phyloP scores from a whole-genome alignment of 1,140 invertebrate genomes.

The Tachypleus tridentatus region DNA sequence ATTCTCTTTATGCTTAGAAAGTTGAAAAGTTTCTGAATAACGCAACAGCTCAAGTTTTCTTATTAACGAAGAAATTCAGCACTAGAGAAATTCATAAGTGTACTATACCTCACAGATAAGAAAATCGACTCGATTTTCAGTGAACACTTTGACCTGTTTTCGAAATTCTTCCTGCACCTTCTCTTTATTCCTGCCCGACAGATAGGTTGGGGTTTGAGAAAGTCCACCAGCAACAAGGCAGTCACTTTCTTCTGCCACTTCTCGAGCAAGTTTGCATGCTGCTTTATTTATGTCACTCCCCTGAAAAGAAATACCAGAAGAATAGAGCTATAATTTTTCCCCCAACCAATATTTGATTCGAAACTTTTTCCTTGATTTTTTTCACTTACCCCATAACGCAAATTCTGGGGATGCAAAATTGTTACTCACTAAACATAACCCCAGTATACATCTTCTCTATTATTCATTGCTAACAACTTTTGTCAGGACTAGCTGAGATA shows the following conservation, averaged over 20 bases:
- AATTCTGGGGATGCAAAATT: too few relatives aligned
- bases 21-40: too few relatives aligned
- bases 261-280: slow-evolving; percentile 30
- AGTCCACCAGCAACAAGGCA: slow-evolving; percentile 32
- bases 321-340: too few relatives aligned
- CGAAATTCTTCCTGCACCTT: slow-evolving; percentile 31
- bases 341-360: too few relatives aligned
- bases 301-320: slow-evolving; percentile 15
- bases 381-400: too few relatives aligned
- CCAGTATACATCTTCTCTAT: too few relatives aligned
- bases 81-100: too few relatives aligned
- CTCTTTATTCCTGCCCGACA: slow-evolving; percentile 27
- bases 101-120: slow-evolving; percentile 33
- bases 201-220: slow-evolving; percentile 34
- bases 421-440: too few relatives aligned
- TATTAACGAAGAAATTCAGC: not conserved
- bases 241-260: slow-evolving; percentile 33
- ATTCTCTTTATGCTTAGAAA: too few relatives aligned
- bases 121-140: slow-evolving; percentile 34
- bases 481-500: too few relatives aligned
- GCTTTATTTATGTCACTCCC: slow-evolving; percentile 31
- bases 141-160: slow-evolving; percentile 35
- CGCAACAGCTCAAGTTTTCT: slow-evolving; percentile 1
- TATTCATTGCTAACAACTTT: too few relatives aligned
- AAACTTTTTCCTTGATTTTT: too few relatives aligned